Evolutionary conservation across 2,888 invertebrate genomes (phyloP), one percentile per base, ranked within the genome.

Genomic region (Cantharis rufa): DNA sequence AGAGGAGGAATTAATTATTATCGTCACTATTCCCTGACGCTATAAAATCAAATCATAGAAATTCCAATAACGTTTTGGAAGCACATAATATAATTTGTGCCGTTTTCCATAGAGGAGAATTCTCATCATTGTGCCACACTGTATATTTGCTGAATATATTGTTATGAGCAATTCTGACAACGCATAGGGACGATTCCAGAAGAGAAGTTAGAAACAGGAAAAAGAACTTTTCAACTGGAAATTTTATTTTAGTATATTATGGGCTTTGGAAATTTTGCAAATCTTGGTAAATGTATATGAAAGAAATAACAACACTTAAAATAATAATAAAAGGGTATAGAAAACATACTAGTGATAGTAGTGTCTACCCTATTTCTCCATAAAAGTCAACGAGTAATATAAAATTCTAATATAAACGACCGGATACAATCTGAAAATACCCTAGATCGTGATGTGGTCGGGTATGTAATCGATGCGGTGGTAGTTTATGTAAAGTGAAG

Each of bases 361-460:
- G 85, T 85, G 85, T 86, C 85, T 86, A 85, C 85, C 84, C 85
- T 83, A 85, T 85, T 86, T 85, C 84, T 85, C 86, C 82, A 86
- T 86, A 85, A 87, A 87, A 86, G 85, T 86, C 86, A 85, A 84
- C 85, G 85, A 84, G 85, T 86, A 86, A 86, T 86, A 87, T 87
- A 86, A 87, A 87, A 87, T 86, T 87, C 86, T 87, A 87, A 87
- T 87, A 87, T 86, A 86, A 87, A 86, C 86, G 86, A 83, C 86
- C 85, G 86, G 86, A 86, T 86, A 87, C 87, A 86, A 87, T 87
- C 87, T 86, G 87, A 85, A 86, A 86, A 87, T 87, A 87, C 86
- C 64, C 64, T 64, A 21, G 64, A 85, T 85, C 84, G 86, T 85
- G 86, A 85, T 84, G 82, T 84, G 84, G 82, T 82, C 80, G 83